Evolutionary conservation across 1,140 invertebrate genomes (phyloP).

Genomic region (Cotesia chilonis): DNA sequence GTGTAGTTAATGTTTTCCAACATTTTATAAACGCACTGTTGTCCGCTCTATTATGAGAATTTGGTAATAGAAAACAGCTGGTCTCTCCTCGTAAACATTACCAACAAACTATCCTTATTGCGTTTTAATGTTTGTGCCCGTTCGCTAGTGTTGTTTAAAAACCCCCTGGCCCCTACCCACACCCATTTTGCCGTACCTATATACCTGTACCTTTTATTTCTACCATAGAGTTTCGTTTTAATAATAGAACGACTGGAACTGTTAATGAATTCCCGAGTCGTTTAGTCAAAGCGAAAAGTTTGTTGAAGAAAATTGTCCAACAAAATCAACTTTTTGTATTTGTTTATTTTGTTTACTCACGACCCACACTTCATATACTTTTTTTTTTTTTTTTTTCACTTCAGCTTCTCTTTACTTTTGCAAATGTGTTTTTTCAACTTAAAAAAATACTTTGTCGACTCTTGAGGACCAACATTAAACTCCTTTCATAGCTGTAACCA

Average conservation of each 20-base stretch:
- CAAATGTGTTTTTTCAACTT: neutral
- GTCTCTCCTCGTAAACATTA: constrained; percentile 29
- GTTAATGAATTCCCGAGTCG: constrained; percentile 19
- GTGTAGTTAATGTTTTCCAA: neutral
- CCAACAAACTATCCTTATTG: constrained; percentile 3
- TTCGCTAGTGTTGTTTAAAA: neutral
- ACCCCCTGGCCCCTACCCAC: neutral
- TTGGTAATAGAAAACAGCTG: constrained; percentile 38
- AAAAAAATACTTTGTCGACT: constrained; percentile 3
- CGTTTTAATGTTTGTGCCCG: constrained; percentile 4
- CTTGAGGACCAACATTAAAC: neutral
- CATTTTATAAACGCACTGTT: constrained; percentile 9
- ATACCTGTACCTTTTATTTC: neutral
- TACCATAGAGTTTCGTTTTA: neutral
- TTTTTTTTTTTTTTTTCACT: neutral
- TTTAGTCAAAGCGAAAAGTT: constrained; percentile 21
- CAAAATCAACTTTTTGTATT: constrained; percentile 15
- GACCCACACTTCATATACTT: neutral
- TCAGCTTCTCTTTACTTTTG: neutral
- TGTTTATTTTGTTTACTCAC: neutral
- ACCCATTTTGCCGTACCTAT: neutral
- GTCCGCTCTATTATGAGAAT: constrained; percentile 25
- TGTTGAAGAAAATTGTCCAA: constrained; percentile 13
- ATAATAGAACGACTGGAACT: constrained; percentile 10
- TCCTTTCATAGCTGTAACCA: neutral